Percentiles rank a stretch among this genome's conserved stretches.
Evolutionary conservation across 2,113 vertebrate species (phyloP).

Genomic region (Cyphomyrus discorhynchus): DNA sequence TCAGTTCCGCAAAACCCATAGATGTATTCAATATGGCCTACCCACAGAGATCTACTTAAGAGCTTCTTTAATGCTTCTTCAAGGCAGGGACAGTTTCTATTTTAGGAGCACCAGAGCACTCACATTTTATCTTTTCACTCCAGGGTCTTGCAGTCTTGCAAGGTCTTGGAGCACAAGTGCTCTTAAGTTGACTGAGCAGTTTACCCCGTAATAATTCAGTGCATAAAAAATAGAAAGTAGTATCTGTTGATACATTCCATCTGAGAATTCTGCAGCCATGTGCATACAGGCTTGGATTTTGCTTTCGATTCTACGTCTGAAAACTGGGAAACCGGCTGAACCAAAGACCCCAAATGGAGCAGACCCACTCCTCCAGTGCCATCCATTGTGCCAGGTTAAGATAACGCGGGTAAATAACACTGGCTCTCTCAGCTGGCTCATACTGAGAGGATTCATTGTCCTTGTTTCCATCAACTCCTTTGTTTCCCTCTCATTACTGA

Average conservation of each 20-base stretch:
- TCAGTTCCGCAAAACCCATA: neutral
- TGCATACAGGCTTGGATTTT: constrained; percentile 32
- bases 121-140: constrained; percentile 38
- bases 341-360: constrained; percentile 61
- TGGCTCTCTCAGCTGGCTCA: constrained; percentile 61
- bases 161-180: constrained; percentile 49
- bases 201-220: constrained; percentile 55
- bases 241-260: constrained; percentile 30
- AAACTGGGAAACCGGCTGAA: constrained; percentile 55
- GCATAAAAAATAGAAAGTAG: constrained; percentile 37
- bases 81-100: constrained; percentile 30
- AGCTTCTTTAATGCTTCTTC: constrained; percentile 20
- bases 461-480: constrained; percentile 60
- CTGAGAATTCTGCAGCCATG: constrained; percentile 11
- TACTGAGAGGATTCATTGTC: constrained; percentile 66
- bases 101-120: constrained; percentile 41
- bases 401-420: constrained; percentile 66
- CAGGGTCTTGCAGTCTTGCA: constrained; percentile 31
- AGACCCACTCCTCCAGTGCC: constrained; percentile 58
- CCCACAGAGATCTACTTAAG: constrained; percentile 2
- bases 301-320: constrained; percentile 29
- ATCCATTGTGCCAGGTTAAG: constrained; percentile 66
- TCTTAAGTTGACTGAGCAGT: constrained; percentile 53
- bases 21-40: neutral
- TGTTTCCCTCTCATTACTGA: constrained; percentile 52